Base-by-base conservation (phyloP, 1,140 invertebrate species). In the Bombus consobrinus region DNA sequence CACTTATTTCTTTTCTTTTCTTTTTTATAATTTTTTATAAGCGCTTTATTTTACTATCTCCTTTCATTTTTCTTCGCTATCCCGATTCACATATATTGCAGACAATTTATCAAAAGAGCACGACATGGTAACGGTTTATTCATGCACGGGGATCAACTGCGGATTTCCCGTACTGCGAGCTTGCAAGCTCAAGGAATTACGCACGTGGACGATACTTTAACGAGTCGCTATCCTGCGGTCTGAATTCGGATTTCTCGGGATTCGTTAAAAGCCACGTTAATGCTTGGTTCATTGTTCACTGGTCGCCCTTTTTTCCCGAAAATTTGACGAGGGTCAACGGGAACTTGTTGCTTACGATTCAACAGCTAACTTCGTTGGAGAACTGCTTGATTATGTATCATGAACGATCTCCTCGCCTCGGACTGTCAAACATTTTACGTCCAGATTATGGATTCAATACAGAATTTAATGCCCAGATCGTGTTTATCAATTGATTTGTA, bases 41-140 rank as follows among this genome's bases (percentile, higher is more conserved):
- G 28, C 28, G 66, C 15, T 34, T 34, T 71, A 77, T 32, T 69
- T 78, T 57, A 47, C 18, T 62, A 34, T 22, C 15, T 12, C 22
- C 66, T 69, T 78, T 82, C 88, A 90, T 81, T 89, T 86, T 83
- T 87, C 77, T 83, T 41, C 22, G 2, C 25, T 25, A 28, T 59
- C 22, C 57, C n/a, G 34, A 69, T 25, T 69, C 53, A 15, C 69
- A 25, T 32, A 71, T 41, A 73, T 43, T 84, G 34, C 72, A 74
- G 78, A 93, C 92, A 86, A 94, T 94, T 94, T 93, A 94, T 94
- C 94, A 95, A 94, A 86, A 90, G 88, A 92, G 91, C 91, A 85
- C 57, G 39, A 89, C 89, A 88, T 74, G 89, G 88, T 94, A 93
- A 93, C 94, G 89, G 87, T 90, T 95, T 94, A 95, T 94, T 94